Base-by-base conservation (phyloP, 2,113 vertebrate species). In the Mixornis gularis region DNA sequence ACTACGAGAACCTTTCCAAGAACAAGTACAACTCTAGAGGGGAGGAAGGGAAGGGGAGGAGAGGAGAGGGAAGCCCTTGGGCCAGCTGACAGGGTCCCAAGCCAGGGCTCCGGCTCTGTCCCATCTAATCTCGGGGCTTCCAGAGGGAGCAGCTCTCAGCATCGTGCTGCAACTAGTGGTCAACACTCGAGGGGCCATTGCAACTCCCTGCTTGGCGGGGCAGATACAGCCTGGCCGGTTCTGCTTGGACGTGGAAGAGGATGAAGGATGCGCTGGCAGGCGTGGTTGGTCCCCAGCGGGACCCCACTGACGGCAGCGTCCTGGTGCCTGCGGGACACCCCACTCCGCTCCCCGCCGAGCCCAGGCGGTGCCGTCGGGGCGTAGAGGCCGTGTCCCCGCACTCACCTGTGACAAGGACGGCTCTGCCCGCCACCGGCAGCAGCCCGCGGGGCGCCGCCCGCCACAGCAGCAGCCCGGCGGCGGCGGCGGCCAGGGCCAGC, bases 351-450 rank as follows among this genome's bases (percentile, higher is more conserved):
- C 80, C 79, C 51, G 19, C 84, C 44, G 21, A 70, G 40, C 55
- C 77, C 85, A 29, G 25, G 52, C 24, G 49, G 74, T 79, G 93
- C 90, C 87, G 55, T 78, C 74, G 65, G 79, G 90, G 74, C 60
- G 25, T 73, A 55, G 89, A 64, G 70, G 92, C 79, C 79, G 73
- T 51, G 71, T 29, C 62, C 87, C 92, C 83, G 30, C 82, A 94
- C 97, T 97, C 94, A 97, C 97, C 97, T 96, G 96, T 97, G 62
- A 97, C 89, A 21, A 97, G 79, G 13, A 97, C 95, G 36, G 96
- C 94, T 79, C 95, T 96, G 49, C 95, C 96, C 17, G 72, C 91
- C 74, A 94, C 90, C 25, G 97, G 95, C 74, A 96, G 87, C 87
- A 94, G 72, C 81, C 79, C 86, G 83, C 88, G 76, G 34, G 73